Evolutionary conservation across 1,140 invertebrate species (phyloP).

Genomic region (Musca domestica): DNA sequence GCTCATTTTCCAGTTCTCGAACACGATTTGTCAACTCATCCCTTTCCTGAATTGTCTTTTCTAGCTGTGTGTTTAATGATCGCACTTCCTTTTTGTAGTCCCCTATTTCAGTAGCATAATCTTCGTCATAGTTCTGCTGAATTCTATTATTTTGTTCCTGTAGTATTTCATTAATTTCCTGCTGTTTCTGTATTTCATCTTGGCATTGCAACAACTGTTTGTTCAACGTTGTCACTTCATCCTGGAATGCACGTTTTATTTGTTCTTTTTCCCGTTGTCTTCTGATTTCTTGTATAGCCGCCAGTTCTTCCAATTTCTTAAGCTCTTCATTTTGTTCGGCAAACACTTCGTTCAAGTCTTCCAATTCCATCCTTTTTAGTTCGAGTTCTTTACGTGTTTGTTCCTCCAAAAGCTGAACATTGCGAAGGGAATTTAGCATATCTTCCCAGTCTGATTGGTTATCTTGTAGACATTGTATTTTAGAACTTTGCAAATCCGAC

Average conservation of each 20-base stretch:
- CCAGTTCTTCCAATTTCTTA: conserved; percentile 36
- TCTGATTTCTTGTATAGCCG: conserved; percentile 28
- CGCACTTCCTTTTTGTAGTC: conserved; percentile 20
- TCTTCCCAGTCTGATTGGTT: conserved; percentile 39
- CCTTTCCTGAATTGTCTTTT: background rate
- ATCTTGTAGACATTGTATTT: conserved; percentile 39
- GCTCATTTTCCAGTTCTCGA: conserved; percentile 1
- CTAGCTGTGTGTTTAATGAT: background rate
- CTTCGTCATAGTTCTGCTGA: conserved; percentile 9
- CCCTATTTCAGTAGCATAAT: conserved; percentile 11
- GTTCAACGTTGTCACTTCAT: conserved; percentile 25
- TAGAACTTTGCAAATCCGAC: conserved; percentile 40
- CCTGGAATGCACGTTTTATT: conserved; percentile 34
- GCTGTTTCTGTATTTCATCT: conserved; percentile 30
- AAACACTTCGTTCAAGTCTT: conserved; percentile 43
- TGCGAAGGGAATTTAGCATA: conserved; percentile 33
- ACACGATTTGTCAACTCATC: background rate
- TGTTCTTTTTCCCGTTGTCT: conserved; percentile 34
- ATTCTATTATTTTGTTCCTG: conserved; percentile 12
- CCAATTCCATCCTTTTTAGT: conserved; percentile 38
- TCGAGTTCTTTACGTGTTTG: conserved; percentile 35
- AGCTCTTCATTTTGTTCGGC: conserved; percentile 43
- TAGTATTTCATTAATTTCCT: conserved; percentile 3
- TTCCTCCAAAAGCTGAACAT: conserved; percentile 38
- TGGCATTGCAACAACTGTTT: conserved; percentile 31